A percentile compares a stretch with the other conserved stretches of the same genome.
Conservation (phyloP, 2,797 vertebrate species). For the Leptoclinus maculatus region DNA sequence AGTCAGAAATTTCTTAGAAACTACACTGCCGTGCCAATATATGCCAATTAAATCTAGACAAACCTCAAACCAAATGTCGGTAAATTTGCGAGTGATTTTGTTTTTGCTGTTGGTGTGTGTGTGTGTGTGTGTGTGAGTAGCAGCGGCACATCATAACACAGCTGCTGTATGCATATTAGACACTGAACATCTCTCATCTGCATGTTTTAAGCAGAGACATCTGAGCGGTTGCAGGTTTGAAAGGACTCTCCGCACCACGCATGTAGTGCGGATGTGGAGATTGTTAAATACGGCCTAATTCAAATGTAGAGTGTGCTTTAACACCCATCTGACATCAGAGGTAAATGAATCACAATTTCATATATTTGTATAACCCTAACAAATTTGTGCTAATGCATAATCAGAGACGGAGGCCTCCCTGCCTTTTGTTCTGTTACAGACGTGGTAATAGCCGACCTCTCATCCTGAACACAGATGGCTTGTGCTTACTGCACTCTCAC, state of each 20-base stretch:
- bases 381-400: constrained; percentile 56
- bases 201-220: constrained; percentile 48
- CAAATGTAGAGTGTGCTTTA: constrained; percentile 61
- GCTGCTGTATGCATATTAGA: constrained; percentile 18
- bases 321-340: constrained; percentile 68
- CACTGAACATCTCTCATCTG: constrained; percentile 18
- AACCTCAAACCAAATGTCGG: not conserved
- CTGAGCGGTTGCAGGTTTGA: constrained; percentile 39
- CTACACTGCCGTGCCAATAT: not conserved
- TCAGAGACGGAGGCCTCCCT: constrained; percentile 29
- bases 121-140: not conserved
- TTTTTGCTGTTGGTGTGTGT: not conserved
- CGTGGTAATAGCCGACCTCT: constrained; percentile 60
- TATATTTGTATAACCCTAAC: constrained; percentile 38
- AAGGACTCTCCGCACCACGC: constrained; percentile 16
- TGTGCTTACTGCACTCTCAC: not conserved
- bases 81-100: not conserved
- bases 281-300: constrained; percentile 59
- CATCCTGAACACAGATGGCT: constrained; percentile 53
- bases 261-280: constrained; percentile 13
- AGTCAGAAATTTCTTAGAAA: not conserved
- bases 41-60: not conserved
- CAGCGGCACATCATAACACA: constrained; percentile 25
- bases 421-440: constrained; percentile 61
- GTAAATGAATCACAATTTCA: constrained; percentile 37